These are phyloP conservation scores for Cataglyphis hispanica DNA, from an alignment of 1,140 invertebrate species.

Conservation along the genomic window DNA sequence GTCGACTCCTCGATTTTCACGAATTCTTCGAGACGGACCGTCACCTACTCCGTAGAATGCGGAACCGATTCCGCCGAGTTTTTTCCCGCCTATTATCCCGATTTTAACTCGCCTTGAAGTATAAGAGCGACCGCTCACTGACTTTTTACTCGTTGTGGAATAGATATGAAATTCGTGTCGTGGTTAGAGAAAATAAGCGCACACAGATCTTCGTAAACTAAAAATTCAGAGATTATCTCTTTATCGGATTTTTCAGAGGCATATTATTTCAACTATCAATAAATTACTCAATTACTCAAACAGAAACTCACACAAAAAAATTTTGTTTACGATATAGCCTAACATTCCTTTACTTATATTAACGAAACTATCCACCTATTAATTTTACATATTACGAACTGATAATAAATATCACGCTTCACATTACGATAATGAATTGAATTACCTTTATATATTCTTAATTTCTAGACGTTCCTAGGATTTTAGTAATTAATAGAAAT, in stretches of 20 bases:
- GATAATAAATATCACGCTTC: background rate
- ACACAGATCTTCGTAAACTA: background rate
- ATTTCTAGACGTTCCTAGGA: constrained; percentile 49
- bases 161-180: background rate
- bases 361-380: constrained; percentile 3
- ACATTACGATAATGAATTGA: constrained; percentile 21
- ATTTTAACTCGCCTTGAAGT: background rate
- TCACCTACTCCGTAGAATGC: constrained; percentile 16
- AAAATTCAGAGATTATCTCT: background rate
- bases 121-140: background rate
- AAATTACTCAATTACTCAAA: background rate
- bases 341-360: background rate
- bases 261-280: background rate
- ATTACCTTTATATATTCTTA: constrained; percentile 33
- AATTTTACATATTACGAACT: constrained; percentile 26
- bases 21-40: constrained; percentile 66
- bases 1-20: constrained; percentile 72
- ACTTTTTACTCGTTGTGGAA: background rate
- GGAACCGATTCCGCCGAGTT: constrained; percentile 1
- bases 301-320: background rate
- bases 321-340: constrained; percentile 6
- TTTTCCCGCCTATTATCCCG: constrained; percentile 23
- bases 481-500: constrained; percentile 64
- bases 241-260: background rate
- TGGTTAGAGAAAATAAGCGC: background rate